Evolutionary conservation across 2,888 invertebrate species (phyloP), one percentile per base, ranked within the genome.

Genomic region (Cryptocephalus moraei): DNA sequence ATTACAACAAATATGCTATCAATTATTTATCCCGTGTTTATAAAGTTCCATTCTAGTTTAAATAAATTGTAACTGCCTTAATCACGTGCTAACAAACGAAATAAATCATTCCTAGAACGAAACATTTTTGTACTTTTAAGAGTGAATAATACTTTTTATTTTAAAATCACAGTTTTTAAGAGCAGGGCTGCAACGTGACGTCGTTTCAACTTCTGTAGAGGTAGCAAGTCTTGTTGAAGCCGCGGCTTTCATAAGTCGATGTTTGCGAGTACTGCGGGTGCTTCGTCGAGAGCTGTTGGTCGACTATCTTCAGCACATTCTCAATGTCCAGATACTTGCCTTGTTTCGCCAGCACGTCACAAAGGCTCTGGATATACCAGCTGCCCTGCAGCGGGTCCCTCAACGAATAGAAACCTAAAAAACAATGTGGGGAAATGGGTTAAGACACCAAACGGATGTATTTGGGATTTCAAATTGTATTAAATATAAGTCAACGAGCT

Each of bases 331-430:
- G 73, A 59, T 80, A 71, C 65, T 80, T 78, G 10, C 84, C 82
- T 63, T 79, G 73, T 55, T 73, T 69, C 54, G 81, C 79, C 66
- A 86, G 79, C 56, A 79, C 75, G 56, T 77, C 67, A 67, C 84
- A 84, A 58, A 86, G 70, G 51, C 73, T 73, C 66, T 81, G 79
- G 58, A 86, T 80, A 68, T 82, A 86, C 84, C 84, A 85, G 39
- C 83, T 81, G 14, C 86, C 86, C 8, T 58, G 56, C 31, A 65
- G 52, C 6, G 65, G 60, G 68, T 84, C 78, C 47, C 86, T 75
- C 62, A 77, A 73, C 1, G 85, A 78, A 54, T 73, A 73, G 61
- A 73, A 76, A 4, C 80, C 81, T 80, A 63, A 47, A 60, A 56
- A 36, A 46, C 22, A 22, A 22, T 22, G 46, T 43, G 11, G 32